Evolutionary conservation across 2,797 vertebrate species (phyloP).

Genomic region (Scleropages formosus): DNA sequence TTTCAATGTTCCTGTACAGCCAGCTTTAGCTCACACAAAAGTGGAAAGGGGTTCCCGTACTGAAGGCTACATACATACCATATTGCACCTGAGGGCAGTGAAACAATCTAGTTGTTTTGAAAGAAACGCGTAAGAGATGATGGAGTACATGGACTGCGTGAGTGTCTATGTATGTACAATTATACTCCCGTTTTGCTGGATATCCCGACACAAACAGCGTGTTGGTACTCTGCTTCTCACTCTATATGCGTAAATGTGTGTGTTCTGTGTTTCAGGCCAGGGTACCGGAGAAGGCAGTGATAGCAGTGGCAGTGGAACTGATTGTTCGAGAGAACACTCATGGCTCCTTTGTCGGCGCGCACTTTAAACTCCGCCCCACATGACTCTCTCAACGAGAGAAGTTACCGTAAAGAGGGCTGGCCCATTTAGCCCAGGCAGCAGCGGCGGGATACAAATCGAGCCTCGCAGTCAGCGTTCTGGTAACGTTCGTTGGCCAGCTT

Average conservation of each 20-base stretch:
- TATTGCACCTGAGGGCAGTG: conserved; percentile 62
- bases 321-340: conserved; percentile 49
- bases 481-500: no score
- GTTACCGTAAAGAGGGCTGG: neutral
- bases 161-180: conserved; percentile 65
- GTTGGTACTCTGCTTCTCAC: conserved; percentile 67
- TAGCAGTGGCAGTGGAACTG: conserved; percentile 51
- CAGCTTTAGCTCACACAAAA: neutral
- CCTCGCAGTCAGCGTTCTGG: no score
- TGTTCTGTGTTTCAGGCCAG: conserved; percentile 58
- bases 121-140: conserved; percentile 34
- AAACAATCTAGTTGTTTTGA: conserved; percentile 31
- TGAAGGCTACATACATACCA: conserved; percentile 49
- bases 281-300: conserved; percentile 56
- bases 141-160: conserved; percentile 61
- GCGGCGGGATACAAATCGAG: no score
- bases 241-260: conserved; percentile 63
- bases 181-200: conserved; percentile 51
- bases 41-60: conserved; percentile 51
- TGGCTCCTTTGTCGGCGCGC: conserved; percentile 63
- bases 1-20: conserved; percentile 59
- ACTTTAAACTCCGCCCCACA: conserved; percentile 63
- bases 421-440: neutral
- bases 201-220: conserved; percentile 68
- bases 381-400: neutral